Conservation (phyloP, 2,113 vertebrate genomes). For the Otolemur garnettii region DNA sequence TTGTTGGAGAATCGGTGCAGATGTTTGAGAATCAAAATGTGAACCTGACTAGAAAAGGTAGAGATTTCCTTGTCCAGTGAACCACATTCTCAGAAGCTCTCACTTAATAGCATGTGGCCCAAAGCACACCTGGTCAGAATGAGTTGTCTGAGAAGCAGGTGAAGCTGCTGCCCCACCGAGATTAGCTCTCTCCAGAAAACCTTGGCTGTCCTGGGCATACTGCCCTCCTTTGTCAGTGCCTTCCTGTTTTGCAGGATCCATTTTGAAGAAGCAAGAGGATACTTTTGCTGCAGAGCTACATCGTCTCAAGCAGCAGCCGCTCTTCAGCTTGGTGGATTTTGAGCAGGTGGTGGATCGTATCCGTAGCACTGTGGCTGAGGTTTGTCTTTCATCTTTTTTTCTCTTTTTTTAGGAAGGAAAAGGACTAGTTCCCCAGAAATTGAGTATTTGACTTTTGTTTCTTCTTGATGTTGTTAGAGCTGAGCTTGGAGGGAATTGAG, state of each 20-base stretch:
- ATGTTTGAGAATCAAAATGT: conserved; percentile 99
- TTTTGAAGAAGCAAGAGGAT: conserved; percentile 98
- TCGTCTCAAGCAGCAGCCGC: conserved; percentile 95
- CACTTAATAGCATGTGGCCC: neutral
- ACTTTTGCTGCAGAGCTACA: conserved; percentile 95
- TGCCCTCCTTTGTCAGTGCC: neutral
- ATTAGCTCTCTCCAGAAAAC: neutral
- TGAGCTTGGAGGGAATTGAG: neutral
- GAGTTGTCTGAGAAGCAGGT: neutral
- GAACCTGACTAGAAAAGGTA: conserved; percentile 95
- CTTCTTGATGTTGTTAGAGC: neutral
- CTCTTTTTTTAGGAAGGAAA: neutral
- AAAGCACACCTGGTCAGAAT: neutral
- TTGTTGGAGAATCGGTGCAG: conserved; percentile 98
- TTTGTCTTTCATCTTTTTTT: conserved; percentile 69
- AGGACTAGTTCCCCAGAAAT: neutral
- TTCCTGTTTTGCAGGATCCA: conserved; percentile 90
- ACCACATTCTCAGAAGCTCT: neutral
- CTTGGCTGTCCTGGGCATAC: neutral
- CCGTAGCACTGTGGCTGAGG: conserved; percentile 97
- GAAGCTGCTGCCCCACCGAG: neutral
- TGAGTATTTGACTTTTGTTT: neutral
- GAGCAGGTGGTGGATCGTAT: conserved; percentile 96
- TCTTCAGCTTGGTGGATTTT: conserved; percentile 97
- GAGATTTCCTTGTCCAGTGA: conserved; percentile 15